Base-by-base conservation (phyloP, 2,888 invertebrate genomes). In the Adelphocoris suturalis region DNA sequence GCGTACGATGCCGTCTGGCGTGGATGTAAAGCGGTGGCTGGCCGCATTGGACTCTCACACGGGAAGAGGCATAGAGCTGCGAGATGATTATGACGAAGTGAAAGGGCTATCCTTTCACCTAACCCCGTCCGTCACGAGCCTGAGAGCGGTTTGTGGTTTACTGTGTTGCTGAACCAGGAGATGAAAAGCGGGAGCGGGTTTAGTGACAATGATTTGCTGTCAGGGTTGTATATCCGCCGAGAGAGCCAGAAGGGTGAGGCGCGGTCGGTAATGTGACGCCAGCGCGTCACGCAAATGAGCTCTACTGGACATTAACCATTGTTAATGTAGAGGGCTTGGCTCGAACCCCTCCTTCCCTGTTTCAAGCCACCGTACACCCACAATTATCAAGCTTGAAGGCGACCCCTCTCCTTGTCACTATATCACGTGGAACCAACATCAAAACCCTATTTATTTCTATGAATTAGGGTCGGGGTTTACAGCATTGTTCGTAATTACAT, bases 381-480 rank as follows among this genome's bases (percentile, higher is more conserved):
- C 85, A 61, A 85, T 85, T 85, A 85, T 85, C 85, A 85, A 48
- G 85, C 55, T 46, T 57, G 85, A 61, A 85, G 85, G 85, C 85
- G 61, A 52, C 84, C 61, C 57, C 28, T 28, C 57, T 57, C 85
- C 57, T 85, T 37, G 61, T 85, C 85, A 85, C 85, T 61, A 61
- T 61, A 85, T 85, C 85, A 85, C 61, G 85, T 37, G 16, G 82
- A 55, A 82, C 61, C 27, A 28, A 85, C 85, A 61, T 85, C 85
- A 57, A 85, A 85, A 85, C 61, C 85, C 85, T 61, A 85, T 85
- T 85, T 85, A 85, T 85, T 85, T 85, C 85, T 85, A 85, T 85
- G 85, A 85, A 85, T 85, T 57, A 61, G 61, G 85, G 85, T 82
- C 82, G 78, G 47, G 78, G 82, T 52, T 82, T 27, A 46, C 52